These are phyloP conservation scores for Neoseiulus cucumeris DNA, from an alignment of 1,140 invertebrate genomes.

Conservation along the genomic window DNA sequence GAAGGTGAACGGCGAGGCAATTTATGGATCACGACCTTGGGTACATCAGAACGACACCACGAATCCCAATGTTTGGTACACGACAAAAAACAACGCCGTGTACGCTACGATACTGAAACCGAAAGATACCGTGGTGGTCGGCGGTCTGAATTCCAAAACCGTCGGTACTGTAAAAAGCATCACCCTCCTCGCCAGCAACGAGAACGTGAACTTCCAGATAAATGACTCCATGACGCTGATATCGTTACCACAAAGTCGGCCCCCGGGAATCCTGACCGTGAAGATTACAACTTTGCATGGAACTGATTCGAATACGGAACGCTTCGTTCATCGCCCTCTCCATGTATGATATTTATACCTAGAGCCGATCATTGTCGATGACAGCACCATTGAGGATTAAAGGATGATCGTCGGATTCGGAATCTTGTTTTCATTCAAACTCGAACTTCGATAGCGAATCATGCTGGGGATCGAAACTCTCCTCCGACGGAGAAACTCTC, in stretches of 20 bases:
- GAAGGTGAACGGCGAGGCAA: conserved; percentile 60
- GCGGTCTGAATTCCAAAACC: neutral
- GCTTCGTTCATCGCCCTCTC: too few species aligned
- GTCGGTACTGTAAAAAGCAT: neutral
- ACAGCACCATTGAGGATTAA: too few species aligned
- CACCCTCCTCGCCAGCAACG: neutral
- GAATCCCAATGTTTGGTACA: conserved; percentile 20
- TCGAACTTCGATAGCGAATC: too few species aligned
- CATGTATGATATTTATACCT: too few species aligned
- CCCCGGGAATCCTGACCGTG: neutral
- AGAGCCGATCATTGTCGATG: too few species aligned
- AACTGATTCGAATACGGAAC: too few species aligned
- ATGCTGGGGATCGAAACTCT: too few species aligned
- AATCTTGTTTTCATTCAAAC: too few species aligned
- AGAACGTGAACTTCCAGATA: neutral
- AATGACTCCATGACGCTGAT: neutral
- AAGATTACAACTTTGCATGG: neutral
- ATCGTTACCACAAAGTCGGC: neutral
- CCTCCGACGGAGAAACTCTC: too few species aligned
- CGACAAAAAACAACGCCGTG: conserved; percentile 24
- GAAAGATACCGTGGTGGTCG: neutral
- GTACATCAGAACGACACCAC: conserved; percentile 56
- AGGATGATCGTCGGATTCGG: too few species aligned
- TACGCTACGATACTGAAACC: conserved; percentile 41
- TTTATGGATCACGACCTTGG: conserved; percentile 62